A percentile compares a stretch with the other conserved stretches of the same genome.
These are phyloP conservation scores for Acleris laterana DNA, from an alignment of 2,888 invertebrate genomes.

Conservation along the genomic window DNA sequence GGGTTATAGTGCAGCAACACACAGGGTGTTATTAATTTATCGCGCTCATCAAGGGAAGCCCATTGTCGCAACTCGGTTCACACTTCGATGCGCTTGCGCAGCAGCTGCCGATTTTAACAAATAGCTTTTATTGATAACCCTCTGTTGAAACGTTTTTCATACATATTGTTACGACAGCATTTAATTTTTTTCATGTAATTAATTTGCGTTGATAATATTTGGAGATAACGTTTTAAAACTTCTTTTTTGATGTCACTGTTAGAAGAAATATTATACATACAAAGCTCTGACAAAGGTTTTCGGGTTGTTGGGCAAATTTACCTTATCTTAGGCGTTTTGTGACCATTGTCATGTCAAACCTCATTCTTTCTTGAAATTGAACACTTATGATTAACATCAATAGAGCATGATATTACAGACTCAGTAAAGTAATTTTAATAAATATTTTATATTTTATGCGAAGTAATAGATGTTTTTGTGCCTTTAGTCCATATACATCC, in stretches of 20 bases:
- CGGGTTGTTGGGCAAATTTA: too few species aligned
- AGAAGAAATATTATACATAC: background rate
- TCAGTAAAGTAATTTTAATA: too few species aligned
- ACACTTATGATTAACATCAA: too few species aligned
- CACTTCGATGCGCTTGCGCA: slow-evolving; percentile 63
- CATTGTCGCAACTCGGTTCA: slow-evolving; percentile 70
- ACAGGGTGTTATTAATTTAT: slow-evolving; percentile 62
- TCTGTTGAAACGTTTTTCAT: slow-evolving; percentile 48
- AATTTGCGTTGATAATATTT: slow-evolving; percentile 26
- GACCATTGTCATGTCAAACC: too few species aligned
- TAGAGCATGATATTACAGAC: too few species aligned
- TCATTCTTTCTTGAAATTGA: too few species aligned
- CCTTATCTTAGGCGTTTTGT: too few species aligned
- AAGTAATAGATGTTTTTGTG: background rate
- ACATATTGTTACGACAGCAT: slow-evolving; percentile 40
- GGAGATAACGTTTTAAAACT: slow-evolving; percentile 3
- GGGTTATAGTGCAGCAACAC: slow-evolving; percentile 19
- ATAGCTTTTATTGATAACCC: slow-evolving; percentile 66
- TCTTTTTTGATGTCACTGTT: background rate
- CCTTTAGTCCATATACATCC: background rate
- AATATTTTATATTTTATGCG: too few species aligned
- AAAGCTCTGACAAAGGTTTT: background rate
- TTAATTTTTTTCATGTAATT: slow-evolving; percentile 35
- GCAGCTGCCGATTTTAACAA: slow-evolving; percentile 77
- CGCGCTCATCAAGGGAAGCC: slow-evolving; percentile 67